Conservation (phyloP, 1,140 invertebrate species). For the Macrosteles quadrilineatus region DNA sequence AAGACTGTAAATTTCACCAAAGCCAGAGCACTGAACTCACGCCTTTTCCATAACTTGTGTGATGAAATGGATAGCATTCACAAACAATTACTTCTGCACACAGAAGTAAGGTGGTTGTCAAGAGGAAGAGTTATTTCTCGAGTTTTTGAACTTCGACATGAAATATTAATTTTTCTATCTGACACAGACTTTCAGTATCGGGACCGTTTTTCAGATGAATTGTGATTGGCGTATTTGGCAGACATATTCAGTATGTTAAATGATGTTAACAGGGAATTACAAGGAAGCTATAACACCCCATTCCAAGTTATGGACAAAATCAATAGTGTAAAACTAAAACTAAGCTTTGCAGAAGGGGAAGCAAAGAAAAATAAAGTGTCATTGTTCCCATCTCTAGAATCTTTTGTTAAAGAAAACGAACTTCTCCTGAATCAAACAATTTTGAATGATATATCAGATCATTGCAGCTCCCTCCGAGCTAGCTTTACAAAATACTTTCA, state of each 20-base stretch:
- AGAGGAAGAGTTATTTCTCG: neutral
- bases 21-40: neutral
- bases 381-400: neutral
- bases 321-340: neutral
- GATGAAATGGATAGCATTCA: slow-evolving; percentile 11
- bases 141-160: too few relatives aligned
- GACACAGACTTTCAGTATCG: slow-evolving; percentile 2
- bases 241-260: neutral
- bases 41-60: neutral
- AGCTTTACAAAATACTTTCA: too few relatives aligned
- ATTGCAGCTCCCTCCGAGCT: too few relatives aligned
- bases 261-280: slow-evolving; percentile 10
- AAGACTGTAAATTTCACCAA: slow-evolving; percentile 14
- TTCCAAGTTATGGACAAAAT: neutral
- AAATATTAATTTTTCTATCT: slow-evolving; percentile 1
- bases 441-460: neutral
- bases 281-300: slow-evolving; percentile 7
- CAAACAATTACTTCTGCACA: slow-evolving; percentile 2
- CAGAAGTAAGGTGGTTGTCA: slow-evolving; percentile 7
- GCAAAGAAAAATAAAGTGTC: neutral
- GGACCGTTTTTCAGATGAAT: neutral
- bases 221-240: neutral
- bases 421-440: neutral
- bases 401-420: neutral
- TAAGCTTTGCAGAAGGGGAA: neutral